Evolutionary conservation across 2,888 invertebrate species (phyloP).

Genomic region (Drosophila lutescens): DNA sequence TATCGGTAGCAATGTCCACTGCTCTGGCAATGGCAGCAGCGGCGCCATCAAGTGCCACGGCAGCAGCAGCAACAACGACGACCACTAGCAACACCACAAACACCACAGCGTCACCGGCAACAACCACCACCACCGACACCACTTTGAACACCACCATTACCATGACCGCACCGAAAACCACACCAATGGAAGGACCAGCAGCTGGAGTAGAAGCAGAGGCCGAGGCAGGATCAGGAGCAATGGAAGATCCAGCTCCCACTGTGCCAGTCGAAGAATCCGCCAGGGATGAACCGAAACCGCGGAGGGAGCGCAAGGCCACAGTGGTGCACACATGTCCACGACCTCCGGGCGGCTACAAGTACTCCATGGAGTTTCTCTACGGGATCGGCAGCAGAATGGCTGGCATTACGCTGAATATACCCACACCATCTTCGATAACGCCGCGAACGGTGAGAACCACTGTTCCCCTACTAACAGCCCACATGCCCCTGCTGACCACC

Average conservation of each 20-base stretch:
- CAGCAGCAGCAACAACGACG: constrained; percentile 15
- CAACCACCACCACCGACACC: constrained; percentile 16
- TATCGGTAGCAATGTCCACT: constrained; percentile 75
- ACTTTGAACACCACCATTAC: constrained; percentile 12
- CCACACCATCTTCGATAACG: constrained; percentile 72
- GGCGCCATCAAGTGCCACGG: constrained; percentile 20
- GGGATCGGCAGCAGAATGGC: constrained; percentile 64
- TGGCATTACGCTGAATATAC: constrained; percentile 62
- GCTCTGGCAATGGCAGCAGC: constrained; percentile 58
- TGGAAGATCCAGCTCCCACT: too few species aligned
- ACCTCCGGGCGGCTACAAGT: constrained; percentile 70
- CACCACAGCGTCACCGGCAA: constrained; percentile 34
- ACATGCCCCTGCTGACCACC: constrained; percentile 37
- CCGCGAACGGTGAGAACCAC: constrained; percentile 57
- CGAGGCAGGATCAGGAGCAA: too few species aligned
- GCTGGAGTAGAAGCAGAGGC: neutral
- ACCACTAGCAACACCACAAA: constrained; percentile 22
- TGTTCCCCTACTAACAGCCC: constrained; percentile 42
- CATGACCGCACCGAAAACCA: constrained; percentile 2
- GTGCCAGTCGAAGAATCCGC: neutral
- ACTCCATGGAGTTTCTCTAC: constrained; percentile 71
- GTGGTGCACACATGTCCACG: constrained; percentile 60
- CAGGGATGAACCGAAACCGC: constrained; percentile 1
- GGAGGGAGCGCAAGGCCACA: constrained; percentile 32
- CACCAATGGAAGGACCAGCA: neutral